A percentile compares a stretch with the other conserved stretches of the same genome.
Conservation (phyloP, 2,113 vertebrate genomes). For the Cisticola juncidis region DNA sequence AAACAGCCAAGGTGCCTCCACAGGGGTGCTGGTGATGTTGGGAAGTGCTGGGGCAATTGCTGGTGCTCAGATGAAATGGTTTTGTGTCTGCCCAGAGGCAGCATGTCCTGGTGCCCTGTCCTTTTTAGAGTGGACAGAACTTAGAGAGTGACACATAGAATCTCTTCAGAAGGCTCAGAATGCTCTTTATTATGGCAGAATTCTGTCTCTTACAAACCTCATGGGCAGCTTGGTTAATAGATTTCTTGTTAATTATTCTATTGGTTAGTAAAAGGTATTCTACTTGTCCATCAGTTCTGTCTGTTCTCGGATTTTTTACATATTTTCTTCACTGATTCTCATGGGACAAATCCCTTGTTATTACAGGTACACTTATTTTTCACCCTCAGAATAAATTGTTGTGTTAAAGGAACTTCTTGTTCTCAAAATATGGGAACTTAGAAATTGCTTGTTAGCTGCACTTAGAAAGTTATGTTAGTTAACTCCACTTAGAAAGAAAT, state of each 20-base stretch:
- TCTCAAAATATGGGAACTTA: background rate
- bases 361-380: background rate
- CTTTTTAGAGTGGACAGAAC: background rate
- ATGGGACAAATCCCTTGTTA: background rate
- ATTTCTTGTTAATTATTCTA: background rate
- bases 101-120: fast-evolving
- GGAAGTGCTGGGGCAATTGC: background rate
- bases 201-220: background rate
- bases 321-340: background rate
- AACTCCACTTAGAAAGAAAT: background rate
- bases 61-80: background rate
- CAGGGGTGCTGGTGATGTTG: background rate
- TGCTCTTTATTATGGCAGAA: background rate
- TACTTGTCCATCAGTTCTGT: background rate
- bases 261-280: background rate
- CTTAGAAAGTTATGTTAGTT: background rate
- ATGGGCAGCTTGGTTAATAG: background rate
- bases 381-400: background rate
- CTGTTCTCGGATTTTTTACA: background rate
- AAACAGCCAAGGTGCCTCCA: background rate
- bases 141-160: background rate
- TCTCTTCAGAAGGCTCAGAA: background rate
- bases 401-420: background rate
- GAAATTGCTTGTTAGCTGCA: background rate
- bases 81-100: background rate